Percentiles rank a stretch among this genome's conserved stretches.
phyloP scores from a whole-genome alignment of 2,888 invertebrate species.

The Norana najaformis region DNA sequence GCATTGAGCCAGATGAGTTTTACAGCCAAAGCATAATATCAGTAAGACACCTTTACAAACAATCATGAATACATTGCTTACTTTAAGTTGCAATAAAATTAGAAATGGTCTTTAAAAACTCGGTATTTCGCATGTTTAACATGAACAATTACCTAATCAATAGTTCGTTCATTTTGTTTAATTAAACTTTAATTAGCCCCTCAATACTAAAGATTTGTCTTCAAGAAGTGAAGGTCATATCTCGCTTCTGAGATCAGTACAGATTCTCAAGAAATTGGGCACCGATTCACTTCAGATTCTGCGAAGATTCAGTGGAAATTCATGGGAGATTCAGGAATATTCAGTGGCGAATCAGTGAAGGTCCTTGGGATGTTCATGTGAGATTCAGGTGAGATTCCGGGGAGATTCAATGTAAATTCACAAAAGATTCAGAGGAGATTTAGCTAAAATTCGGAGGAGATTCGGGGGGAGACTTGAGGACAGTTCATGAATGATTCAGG shows the following conservation, averaged over 20 bases:
- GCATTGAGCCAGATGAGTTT: slow-evolving; percentile 6
- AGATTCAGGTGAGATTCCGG: too few species aligned
- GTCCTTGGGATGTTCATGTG: neutral
- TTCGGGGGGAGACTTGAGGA: neutral
- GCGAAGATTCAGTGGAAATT: neutral
- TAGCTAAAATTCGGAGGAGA: neutral
- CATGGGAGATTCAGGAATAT: neutral
- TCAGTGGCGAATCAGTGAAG: too few species aligned
- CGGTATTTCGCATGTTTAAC: neutral
- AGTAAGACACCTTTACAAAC: neutral
- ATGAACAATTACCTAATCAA: neutral
- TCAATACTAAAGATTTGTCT: neutral
- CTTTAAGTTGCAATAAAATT: neutral
- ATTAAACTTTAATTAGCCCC: neutral
- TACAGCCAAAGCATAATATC: neutral
- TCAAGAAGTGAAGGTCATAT: neutral
- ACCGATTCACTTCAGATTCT: neutral
- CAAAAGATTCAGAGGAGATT: too few species aligned
- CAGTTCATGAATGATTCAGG: too few species aligned
- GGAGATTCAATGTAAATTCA: too few species aligned
- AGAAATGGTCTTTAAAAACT: neutral
- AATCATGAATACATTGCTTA: neutral
- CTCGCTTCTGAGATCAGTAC: neutral
- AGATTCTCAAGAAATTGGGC: too few species aligned
- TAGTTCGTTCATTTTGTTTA: neutral